Base-by-base conservation (phyloP, 1,140 invertebrate species). In the Penaeus japonicus region DNA sequence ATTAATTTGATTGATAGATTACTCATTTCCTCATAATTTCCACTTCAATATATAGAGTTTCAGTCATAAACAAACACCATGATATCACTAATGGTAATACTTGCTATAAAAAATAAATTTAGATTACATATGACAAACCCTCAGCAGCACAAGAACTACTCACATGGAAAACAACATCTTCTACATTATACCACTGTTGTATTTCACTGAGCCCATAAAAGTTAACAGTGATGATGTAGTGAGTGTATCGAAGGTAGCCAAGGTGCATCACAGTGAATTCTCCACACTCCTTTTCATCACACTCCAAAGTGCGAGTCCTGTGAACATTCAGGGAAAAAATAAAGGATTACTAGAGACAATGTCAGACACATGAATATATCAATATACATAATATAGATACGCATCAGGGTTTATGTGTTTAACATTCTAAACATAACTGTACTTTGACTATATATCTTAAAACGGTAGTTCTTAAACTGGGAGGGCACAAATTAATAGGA, bases 261-360 rank as follows among this genome's bases (percentile, higher is more conserved):
- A 99, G 93, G 93, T 99, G 98, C 84, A 98, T 93, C 0, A 98
- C 94, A 87, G 97, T 96, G 85, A 98, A 95, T 91, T 98, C 96
- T 89, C 97, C 96, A 93, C 98, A 99, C 27, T 93, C 93, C 92
- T 97, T 95, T 85, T 95, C 94, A 90, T 95, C 95, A 92, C 98
- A 98, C 77, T 95, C 94, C 27, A 98, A 93, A 91, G 97, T 95
- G 91, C 97, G 93, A 0, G 96, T 97, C 91, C 96, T 92, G 86
- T 80, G 70, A 53, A 86, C 65, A 81, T 92, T 84, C 95, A 94
- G 82, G 12, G 77, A 54, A 22, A 39, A 24, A 54, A 17, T 79
- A 18, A 35, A 79, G 4, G 5, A 79, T 47, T 59, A 39, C 15
- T 30, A 90, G 92, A 91, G 91, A 91, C 90, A 91, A 17, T 82